Conservation (phyloP, 1,140 invertebrate species). For the Platyura marginata region DNA sequence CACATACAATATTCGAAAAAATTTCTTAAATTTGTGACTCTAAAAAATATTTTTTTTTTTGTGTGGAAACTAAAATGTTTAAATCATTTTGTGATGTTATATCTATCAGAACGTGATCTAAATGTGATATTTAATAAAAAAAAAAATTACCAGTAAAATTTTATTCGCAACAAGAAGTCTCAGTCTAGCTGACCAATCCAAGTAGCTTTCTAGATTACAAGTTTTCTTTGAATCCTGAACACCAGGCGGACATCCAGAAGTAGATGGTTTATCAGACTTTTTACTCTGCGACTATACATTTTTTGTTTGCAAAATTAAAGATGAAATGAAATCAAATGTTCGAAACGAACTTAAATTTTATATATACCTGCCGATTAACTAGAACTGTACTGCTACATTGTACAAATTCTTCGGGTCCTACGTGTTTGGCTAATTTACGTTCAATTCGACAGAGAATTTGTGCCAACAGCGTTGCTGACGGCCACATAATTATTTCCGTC, state of each 20-base stretch:
- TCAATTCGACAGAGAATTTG: constrained; percentile 22
- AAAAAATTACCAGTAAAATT: constrained; percentile 22
- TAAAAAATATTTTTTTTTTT: too few species aligned
- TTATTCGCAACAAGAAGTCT: constrained; percentile 23
- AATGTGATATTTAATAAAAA: too few species aligned
- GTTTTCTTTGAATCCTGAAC: constrained; percentile 22
- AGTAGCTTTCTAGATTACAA: constrained; percentile 22
- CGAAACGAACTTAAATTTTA: too few species aligned
- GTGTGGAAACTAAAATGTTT: too few species aligned
- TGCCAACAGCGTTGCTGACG: constrained; percentile 21
- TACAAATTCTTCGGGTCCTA: constrained; percentile 21
- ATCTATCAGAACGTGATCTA: too few species aligned
- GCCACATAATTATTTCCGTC: constrained; percentile 11
- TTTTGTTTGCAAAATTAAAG: too few species aligned
- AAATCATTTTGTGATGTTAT: too few species aligned
- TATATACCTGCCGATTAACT: constrained; percentile 11
- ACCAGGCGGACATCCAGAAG: constrained; percentile 15
- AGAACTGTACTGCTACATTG: constrained; percentile 21
- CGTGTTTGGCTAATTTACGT: constrained; percentile 21
- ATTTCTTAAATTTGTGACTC: too few species aligned
- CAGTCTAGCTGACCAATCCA: constrained; percentile 22
- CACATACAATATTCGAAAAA: too few species aligned
- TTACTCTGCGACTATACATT: constrained; percentile 8
- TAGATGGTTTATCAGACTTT: constrained; percentile 19
- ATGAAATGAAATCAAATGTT: too few species aligned